Percentiles rank a stretch among this genome's conserved stretches.
Conservation (phyloP, 2,888 invertebrate genomes). For the Antitype chi region DNA sequence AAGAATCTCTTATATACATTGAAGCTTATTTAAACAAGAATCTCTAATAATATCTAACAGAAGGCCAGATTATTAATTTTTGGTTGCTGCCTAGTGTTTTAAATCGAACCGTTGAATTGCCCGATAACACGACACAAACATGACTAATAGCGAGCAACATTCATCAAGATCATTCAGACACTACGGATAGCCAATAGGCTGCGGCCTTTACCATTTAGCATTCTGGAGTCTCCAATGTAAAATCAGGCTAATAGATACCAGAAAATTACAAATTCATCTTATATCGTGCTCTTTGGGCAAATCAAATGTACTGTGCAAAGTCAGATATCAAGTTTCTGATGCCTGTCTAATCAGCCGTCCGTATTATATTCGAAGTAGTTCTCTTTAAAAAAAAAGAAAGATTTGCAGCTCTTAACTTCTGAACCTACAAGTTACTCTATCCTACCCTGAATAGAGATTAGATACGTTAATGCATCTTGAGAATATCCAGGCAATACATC, state of each 20-base stretch:
- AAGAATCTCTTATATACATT: slow-evolving; percentile 3
- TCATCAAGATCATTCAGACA: neutral
- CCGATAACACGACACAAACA: neutral
- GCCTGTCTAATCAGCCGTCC: slow-evolving; percentile 2
- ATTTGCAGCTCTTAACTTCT: slow-evolving; percentile 18
- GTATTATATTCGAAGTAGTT: neutral
- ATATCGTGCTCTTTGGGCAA: neutral
- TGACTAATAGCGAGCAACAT: neutral
- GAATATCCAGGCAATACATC: slow-evolving; percentile 69
- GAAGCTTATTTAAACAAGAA: slow-evolving; percentile 17
- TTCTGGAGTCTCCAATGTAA: slow-evolving; percentile 4
- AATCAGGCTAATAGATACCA: no score
- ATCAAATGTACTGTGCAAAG: neutral
- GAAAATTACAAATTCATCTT: slow-evolving; percentile 3
- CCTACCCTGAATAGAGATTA: slow-evolving; percentile 50
- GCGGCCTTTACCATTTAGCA: neutral
- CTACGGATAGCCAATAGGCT: neutral
- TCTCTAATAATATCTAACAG: slow-evolving; percentile 1
- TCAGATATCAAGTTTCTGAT: neutral
- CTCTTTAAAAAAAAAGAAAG: slow-evolving; percentile 6
- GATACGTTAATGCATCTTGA: slow-evolving; percentile 74
- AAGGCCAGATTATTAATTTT: neutral
- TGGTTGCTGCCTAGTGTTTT: neutral
- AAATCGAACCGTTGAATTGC: neutral
- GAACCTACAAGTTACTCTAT: slow-evolving; percentile 30